Conservation (phyloP, 2,113 vertebrate species). For the Panthera leo region DNA sequence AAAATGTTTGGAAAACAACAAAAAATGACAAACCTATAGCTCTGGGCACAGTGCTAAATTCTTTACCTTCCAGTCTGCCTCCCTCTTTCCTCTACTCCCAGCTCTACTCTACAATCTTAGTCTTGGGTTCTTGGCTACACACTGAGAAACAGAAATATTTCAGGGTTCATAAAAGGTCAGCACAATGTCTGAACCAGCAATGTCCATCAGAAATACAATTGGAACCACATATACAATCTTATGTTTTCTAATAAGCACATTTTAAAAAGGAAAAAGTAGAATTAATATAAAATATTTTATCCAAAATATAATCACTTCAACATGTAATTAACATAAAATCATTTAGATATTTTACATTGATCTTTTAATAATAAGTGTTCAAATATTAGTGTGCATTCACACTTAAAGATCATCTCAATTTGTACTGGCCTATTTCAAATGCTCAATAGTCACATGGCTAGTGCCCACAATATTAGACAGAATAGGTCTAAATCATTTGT, state of each 20-base stretch:
- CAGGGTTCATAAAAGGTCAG: neutral
- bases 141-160: neutral
- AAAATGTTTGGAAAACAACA: neutral
- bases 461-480: neutral
- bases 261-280: neutral
- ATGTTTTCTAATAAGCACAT: neutral
- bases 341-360: neutral
- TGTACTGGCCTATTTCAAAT: neutral
- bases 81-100: neutral
- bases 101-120: neutral
- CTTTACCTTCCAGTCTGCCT: neutral
- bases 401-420: neutral
- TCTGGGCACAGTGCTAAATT: neutral
- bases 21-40: neutral
- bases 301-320: neutral
- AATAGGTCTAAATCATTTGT: neutral
- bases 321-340: neutral
- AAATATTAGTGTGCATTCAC: neutral
- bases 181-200: neutral
- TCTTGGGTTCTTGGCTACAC: neutral
- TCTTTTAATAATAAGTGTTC: neutral
- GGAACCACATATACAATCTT: neutral
- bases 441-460: neutral
- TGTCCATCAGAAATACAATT: neutral
- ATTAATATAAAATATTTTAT: neutral